phyloP scores from a whole-genome alignment of 1,140 invertebrate genomes.

The Hirudo medicinalis region DNA sequence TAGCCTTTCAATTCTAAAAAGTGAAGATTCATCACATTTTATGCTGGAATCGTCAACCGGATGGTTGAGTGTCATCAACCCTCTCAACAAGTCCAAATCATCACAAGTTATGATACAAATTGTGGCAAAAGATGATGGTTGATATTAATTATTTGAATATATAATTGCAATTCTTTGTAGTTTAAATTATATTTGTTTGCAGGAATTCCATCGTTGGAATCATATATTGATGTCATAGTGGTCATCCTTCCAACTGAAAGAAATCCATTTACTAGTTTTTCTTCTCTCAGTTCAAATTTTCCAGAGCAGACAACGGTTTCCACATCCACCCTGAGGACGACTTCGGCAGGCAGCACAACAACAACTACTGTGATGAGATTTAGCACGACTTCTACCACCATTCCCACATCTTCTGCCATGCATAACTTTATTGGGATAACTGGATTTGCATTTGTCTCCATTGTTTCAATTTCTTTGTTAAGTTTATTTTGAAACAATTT shows the following conservation, averaged over 20 bases:
- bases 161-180: not conserved
- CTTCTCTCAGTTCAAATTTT: too few species aligned
- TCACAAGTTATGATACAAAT: constrained; percentile 5
- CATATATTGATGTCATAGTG: not conserved
- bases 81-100: not conserved
- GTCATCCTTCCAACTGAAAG: not conserved
- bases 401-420: too few species aligned
- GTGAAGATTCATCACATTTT: not conserved
- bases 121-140: not conserved
- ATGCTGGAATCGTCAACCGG: not conserved
- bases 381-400: too few species aligned
- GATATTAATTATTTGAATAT: not conserved
- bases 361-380: too few species aligned
- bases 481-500: too few species aligned
- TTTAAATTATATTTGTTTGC: not conserved
- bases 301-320: too few species aligned
- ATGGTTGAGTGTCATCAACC: not conserved
- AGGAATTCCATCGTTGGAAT: not conserved
- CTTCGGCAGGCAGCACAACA: too few species aligned
- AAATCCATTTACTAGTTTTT: not conserved
- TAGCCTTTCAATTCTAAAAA: not conserved
- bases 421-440: too few species aligned
- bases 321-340: too few species aligned
- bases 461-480: too few species aligned
- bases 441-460: too few species aligned